Evolutionary conservation across 2,113 vertebrate species (phyloP).

Genomic region (Xiphorhynchus elegans): DNA sequence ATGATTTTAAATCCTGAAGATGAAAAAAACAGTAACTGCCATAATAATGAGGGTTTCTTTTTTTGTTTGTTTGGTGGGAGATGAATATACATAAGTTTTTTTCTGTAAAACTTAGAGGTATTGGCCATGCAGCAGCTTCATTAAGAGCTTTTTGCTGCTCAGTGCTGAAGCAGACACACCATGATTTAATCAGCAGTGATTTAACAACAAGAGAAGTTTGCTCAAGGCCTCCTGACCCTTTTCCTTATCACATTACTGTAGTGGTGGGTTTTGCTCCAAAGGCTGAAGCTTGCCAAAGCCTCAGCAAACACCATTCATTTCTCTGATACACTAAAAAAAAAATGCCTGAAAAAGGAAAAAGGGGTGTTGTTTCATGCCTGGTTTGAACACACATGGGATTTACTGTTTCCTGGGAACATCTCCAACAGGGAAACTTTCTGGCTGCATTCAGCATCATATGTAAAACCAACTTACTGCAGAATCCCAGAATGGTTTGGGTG

Average conservation of each 20-base stretch:
- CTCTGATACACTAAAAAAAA: neutral
- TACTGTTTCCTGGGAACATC: neutral
- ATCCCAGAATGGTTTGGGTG: neutral
- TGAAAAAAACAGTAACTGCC: accelerated
- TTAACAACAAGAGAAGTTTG: neutral
- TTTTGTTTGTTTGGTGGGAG: neutral
- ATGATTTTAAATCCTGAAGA: neutral
- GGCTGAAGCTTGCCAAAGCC: neutral
- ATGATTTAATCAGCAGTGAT: neutral
- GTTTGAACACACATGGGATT: neutral
- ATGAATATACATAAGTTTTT: neutral
- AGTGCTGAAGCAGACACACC: neutral
- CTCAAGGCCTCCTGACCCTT: neutral
- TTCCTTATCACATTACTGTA: neutral
- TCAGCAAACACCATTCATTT: neutral
- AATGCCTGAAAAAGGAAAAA: neutral
- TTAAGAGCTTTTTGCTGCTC: neutral
- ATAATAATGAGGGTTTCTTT: neutral
- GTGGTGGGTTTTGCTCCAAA: neutral
- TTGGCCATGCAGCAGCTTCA: neutral
- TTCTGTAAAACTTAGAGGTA: neutral
- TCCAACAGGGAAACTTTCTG: neutral
- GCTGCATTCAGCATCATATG: neutral
- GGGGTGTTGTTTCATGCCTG: neutral
- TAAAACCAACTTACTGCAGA: neutral